These are phyloP conservation scores for Ammodytes marinus DNA, from an alignment of 2,113 vertebrate genomes.

Conservation along the genomic window DNA sequence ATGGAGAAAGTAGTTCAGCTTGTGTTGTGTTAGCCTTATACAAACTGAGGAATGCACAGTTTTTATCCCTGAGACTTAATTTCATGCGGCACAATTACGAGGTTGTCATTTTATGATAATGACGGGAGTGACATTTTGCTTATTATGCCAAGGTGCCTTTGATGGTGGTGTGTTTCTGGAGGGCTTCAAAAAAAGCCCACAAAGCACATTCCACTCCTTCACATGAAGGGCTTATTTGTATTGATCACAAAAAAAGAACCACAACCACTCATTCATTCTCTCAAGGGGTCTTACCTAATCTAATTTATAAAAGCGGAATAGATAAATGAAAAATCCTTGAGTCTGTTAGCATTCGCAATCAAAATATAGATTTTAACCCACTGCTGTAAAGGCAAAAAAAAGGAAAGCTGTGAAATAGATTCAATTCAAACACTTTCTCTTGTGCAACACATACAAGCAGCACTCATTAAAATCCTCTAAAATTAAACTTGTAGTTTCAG, in stretches of 20 bases:
- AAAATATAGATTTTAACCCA: slow-evolving; percentile 47
- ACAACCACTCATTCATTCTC: slow-evolving; percentile 25
- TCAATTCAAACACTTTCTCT: slow-evolving; percentile 31
- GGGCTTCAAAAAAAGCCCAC: slow-evolving; percentile 34
- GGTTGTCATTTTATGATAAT: slow-evolving; percentile 70
- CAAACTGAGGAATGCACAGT: slow-evolving; percentile 52
- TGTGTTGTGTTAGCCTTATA: slow-evolving; percentile 52
- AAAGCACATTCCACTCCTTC: slow-evolving; percentile 29
- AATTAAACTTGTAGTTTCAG: slow-evolving; percentile 29
- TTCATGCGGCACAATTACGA: slow-evolving; percentile 61
- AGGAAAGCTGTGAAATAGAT: slow-evolving; percentile 4
- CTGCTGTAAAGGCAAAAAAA: slow-evolving; percentile 14
- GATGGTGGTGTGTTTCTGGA: slow-evolving; percentile 40
- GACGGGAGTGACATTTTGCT: slow-evolving; percentile 61
- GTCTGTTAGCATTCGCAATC: slow-evolving; percentile 39
- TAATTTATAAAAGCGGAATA: slow-evolving; percentile 47
- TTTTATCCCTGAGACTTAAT: slow-evolving; percentile 54
- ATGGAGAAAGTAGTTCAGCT: slow-evolving; percentile 57
- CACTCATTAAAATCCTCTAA: slow-evolving; percentile 35
- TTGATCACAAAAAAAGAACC: slow-evolving; percentile 51
- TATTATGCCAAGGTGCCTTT: slow-evolving; percentile 72
- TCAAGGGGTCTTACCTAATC: slow-evolving; percentile 29
- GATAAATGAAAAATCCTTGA: slow-evolving; percentile 29
- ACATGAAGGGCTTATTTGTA: slow-evolving; percentile 40
- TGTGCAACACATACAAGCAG: neutral